These are phyloP conservation scores for Clusia tigrina DNA, from an alignment of 2,888 invertebrate genomes.

Conservation along the genomic window DNA sequence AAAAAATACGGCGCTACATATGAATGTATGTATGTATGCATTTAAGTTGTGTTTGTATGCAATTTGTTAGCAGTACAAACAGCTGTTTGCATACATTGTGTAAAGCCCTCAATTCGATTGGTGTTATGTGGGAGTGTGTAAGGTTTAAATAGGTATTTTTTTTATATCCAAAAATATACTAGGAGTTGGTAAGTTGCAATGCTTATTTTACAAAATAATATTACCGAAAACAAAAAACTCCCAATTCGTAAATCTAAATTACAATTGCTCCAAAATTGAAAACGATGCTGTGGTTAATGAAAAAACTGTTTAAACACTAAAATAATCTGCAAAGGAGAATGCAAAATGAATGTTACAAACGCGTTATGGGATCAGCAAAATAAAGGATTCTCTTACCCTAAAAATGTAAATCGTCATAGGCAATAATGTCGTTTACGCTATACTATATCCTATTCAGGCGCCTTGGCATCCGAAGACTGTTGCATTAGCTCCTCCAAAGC, in stretches of 20 bases:
- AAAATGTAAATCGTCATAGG: slow-evolving; percentile 46
- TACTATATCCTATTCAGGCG: slow-evolving; percentile 50
- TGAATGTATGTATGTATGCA: too few species aligned
- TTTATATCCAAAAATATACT: slow-evolving; percentile 6
- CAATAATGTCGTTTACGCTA: slow-evolving; percentile 42
- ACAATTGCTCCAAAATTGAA: slow-evolving; percentile 14
- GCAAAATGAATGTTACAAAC: not conserved
- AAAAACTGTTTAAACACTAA: too few species aligned
- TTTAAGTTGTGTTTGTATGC: too few species aligned
- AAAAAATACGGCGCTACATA: too few species aligned
- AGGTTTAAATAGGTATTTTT: too few species aligned
- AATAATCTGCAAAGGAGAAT: slow-evolving; percentile 22
- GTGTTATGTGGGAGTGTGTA: too few species aligned
- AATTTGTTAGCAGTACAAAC: too few species aligned
- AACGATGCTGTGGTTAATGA: too few species aligned
- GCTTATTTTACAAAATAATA: slow-evolving; percentile 43
- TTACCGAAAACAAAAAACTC: slow-evolving; percentile 28
- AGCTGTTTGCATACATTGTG: too few species aligned
- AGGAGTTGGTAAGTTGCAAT: slow-evolving; percentile 22
- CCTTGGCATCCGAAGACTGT: slow-evolving; percentile 44
- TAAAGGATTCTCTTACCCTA: too few species aligned
- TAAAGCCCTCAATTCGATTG: too few species aligned
- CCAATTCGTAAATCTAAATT: slow-evolving; percentile 23
- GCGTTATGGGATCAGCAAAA: too few species aligned
- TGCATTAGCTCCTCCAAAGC: slow-evolving; percentile 58